Evolutionary conservation across 2,797 vertebrate genomes (phyloP), one percentile per base, ranked within the genome.

Genomic region (Euphonia xanthogaster): DNA sequence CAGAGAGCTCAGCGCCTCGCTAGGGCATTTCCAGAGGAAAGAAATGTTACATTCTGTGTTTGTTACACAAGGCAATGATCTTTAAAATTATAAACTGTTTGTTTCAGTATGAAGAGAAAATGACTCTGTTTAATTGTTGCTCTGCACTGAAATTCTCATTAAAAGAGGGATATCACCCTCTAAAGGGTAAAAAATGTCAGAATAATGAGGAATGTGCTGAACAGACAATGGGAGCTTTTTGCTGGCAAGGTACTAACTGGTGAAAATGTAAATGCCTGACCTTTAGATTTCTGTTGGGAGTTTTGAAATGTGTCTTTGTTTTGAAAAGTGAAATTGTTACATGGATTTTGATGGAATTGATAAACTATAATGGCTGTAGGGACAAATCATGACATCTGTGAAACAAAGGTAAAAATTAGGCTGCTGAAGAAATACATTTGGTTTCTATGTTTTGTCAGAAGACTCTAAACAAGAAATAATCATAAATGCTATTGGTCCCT

Each of bases 191-290:
- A 71, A 90, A 70, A 37, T 9, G 8, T 68, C 68, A 74, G 9
- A 76, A 48, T 71, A 58, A 39, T 30, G 54, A 90, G 58, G 42
- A 83, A 74, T 54, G 27, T 25, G 15, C 47, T 51, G 31, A 87
- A 44, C 11, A 60, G 53, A 55, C 35, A 72, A 31, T 8, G n/a
- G 33, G 21, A 58, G 18, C 17, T 33, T 72, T 85, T 84, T 79
- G 20, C 44, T 75, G 48, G 50, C 81, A 63, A 83, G 62, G 39
- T 86, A 39, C 42, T 65, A 63, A 80, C 20, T 40, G 10, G 27
- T 77, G 66, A 60, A 93, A 81, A 92, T 80, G 42, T 63, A 88
- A 94, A 91, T 79, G 42, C 13, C 24, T 92, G 94, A 90, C 86
- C 83, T 95, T 95, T 89, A 90, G 65, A 42, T 90, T 82, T 86